Base-by-base conservation (phyloP, 2,113 vertebrate genomes). In the Gavialis gangeticus region DNA sequence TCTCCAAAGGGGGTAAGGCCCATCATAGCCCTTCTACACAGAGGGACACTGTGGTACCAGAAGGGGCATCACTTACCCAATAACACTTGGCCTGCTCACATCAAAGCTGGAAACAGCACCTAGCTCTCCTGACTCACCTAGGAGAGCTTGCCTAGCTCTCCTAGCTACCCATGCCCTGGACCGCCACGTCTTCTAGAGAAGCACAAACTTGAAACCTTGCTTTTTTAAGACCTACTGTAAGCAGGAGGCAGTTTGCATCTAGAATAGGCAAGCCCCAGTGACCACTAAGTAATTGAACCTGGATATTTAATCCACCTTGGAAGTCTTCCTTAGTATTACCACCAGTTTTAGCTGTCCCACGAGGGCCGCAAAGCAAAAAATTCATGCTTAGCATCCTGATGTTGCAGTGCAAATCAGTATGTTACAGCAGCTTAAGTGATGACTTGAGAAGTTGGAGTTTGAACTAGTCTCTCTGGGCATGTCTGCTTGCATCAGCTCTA, bases 391-490 rank as follows among this genome's bases (percentile, higher is more conserved):
- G 69, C 69, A 46, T 73, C 34, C 22, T 46, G 34, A 73, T 25
- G 30, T 66, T 28, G 28, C 82, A 79, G 92, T 58, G 90, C 60
- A 28, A 2, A 0, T 92, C 57, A 1, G 10, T 88, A 24, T 0
- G 0, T 2, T 27, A 60, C 78, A 55, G 83, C 64, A 88, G 64
- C 60, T 59, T 0, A 0, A 37, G 73, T 57, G 63, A 30, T 0
- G 3, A 4, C 46, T n/a, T 1, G 62, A 46, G 81, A 28, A 60
- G 62, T 28, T 2, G 0, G 1, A 34, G 64, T 76, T 83, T 76
- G 71, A 85, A 86, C 2, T 66, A 8, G 0, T 54, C 5, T 54
- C 82, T 63, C 0, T 3, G 59, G 34, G 37, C 79, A 66, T 14
- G 25, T 79, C 59, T 63, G 69, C 37, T 13, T 9, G 17, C 46